Evolutionary conservation across 2,113 vertebrate species (phyloP).

Genomic region (Ochotona princeps): DNA sequence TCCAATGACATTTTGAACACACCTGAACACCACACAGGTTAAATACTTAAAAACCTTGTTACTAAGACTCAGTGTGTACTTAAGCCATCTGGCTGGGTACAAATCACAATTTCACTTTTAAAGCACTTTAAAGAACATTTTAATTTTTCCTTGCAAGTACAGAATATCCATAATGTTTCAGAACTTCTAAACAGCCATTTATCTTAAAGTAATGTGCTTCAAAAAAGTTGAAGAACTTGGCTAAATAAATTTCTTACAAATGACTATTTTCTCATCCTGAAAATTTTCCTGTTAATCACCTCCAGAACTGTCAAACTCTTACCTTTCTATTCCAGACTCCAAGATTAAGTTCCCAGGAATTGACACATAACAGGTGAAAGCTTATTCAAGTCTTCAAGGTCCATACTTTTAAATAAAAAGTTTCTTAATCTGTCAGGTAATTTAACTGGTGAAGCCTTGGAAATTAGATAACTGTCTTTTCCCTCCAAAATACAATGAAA

Average conservation of each 20-base stretch:
- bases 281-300: conserved; percentile 29
- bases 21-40: neutral
- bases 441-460: neutral
- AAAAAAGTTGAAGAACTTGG: conserved; percentile 4
- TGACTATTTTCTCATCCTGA: neutral
- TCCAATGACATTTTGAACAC: neutral
- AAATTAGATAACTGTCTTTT: neutral
- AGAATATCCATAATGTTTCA: neutral
- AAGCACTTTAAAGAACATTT: neutral
- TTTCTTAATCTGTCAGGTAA: neutral
- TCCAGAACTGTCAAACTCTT: conserved; percentile 6
- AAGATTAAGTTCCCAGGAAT: neutral
- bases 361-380: neutral
- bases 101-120: neutral
- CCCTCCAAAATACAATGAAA: neutral
- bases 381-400: neutral
- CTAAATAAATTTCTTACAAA: neutral
- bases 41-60: neutral
- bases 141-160: neutral
- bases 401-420: neutral
- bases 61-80: neutral
- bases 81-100: neutral
- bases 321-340: conserved; percentile 53
- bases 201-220: neutral
- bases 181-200: neutral